Percentiles rank a stretch among this genome's conserved stretches.
phyloP scores from a whole-genome alignment of 2,113 vertebrate genomes.

The Mus musculus region DNA sequence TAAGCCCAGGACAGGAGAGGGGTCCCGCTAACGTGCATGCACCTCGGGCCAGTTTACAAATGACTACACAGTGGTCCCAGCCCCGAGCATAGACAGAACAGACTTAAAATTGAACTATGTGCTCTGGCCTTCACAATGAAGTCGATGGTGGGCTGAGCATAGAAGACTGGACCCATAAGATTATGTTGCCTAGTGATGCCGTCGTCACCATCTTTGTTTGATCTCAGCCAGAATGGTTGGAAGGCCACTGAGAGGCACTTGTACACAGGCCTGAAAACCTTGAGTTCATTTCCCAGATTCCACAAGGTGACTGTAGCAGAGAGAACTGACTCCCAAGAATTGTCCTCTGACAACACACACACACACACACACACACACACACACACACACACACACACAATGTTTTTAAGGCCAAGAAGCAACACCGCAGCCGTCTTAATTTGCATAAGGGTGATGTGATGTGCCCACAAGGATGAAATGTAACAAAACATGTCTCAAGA shows the following conservation, averaged over 20 bases:
- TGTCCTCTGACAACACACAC: not conserved
- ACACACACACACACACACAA: not conserved
- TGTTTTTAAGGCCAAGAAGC: not conserved
- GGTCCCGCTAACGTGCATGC: not conserved
- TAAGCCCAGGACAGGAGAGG: not conserved
- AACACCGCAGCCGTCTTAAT: not conserved
- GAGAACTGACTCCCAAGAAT: not conserved
- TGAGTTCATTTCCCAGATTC: not conserved
- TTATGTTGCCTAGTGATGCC: not conserved
- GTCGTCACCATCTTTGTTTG: not conserved
- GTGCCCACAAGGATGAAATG: too few relatives aligned
- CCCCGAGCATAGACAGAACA: not conserved
- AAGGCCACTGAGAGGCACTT: not conserved
- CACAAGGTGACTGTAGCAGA: not conserved
- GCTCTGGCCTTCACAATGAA: not conserved
- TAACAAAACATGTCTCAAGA: not conserved
- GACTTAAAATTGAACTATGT: not conserved
- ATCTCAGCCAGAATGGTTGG: not conserved
- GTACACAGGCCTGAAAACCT: not conserved
- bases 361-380: not conserved
- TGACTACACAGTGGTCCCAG: not conserved
- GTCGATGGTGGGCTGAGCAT: too few relatives aligned
- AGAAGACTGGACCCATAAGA: not conserved
- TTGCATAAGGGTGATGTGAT: not conserved
- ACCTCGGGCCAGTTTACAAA: not conserved